Conservation (phyloP, 2,888 invertebrate species). For the Coecobrya sp. region DNA sequence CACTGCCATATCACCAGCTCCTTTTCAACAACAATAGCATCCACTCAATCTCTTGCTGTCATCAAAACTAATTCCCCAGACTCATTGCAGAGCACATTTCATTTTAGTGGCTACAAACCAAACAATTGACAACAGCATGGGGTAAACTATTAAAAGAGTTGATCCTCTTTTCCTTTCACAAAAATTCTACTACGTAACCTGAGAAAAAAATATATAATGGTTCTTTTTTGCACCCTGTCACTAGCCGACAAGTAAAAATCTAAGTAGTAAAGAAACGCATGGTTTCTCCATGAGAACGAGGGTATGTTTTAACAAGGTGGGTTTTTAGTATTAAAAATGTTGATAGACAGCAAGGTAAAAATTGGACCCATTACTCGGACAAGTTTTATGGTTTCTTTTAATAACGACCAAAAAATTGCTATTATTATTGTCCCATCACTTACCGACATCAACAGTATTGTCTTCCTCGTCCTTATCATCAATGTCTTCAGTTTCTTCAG, state of each 20-base stretch:
- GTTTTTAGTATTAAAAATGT: neutral
- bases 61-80: neutral
- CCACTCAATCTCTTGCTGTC: too few relatives aligned
- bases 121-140: neutral
- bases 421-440: slow-evolving; percentile 33
- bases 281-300: neutral
- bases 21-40: too few relatives aligned
- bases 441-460: slow-evolving; percentile 86
- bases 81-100: neutral
- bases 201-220: neutral
- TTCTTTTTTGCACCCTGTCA: neutral
- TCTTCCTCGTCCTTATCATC: slow-evolving; percentile 86
- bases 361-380: neutral
- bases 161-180: slow-evolving; percentile 20
- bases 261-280: too few relatives aligned
- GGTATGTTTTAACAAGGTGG: neutral
- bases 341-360: neutral
- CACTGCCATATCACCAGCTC: too few relatives aligned
- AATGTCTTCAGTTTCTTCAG: slow-evolving; percentile 87
- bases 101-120: neutral
- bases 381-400: slow-evolving; percentile 48
- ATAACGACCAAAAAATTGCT: neutral
- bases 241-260: neutral
- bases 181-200: neutral
- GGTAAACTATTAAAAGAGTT: neutral